These are phyloP conservation scores for Rhinoraja longicauda DNA, from an alignment of 2,797 vertebrate genomes.

Conservation along the genomic window DNA sequence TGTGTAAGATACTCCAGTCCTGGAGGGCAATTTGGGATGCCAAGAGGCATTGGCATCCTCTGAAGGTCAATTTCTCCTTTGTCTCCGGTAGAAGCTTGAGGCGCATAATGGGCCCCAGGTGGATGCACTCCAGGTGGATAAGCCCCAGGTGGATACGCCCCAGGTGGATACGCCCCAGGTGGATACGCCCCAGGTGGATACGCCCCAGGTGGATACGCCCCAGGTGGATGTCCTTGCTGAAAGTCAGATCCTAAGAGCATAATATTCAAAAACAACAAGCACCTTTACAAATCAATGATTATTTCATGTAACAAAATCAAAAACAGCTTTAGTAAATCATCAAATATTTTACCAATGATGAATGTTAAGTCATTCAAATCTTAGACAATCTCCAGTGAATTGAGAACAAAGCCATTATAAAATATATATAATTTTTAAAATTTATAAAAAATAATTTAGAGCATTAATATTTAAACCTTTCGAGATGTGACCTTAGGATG, in stretches of 20 bases:
- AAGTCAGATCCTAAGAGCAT: not conserved
- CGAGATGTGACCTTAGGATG: not conserved
- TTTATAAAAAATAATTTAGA: not conserved
- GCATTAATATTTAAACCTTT: not conserved
- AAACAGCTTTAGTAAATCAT: not conserved
- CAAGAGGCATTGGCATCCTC: not conserved
- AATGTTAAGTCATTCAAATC: not conserved
- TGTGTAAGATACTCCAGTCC: conserved; percentile 22
- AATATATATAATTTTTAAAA: too few species aligned
- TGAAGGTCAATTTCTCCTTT: not conserved
- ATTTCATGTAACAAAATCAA: not conserved
- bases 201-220: not conserved
- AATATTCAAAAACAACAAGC: not conserved
- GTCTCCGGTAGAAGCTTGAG: not conserved
- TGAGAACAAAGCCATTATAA: not conserved
- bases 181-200: not conserved
- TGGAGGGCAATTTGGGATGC: conserved; percentile 25
- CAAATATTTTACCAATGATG: not conserved
- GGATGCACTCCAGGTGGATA: not conserved
- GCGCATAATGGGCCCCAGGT: not conserved
- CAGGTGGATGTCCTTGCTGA: not conserved
- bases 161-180: not conserved
- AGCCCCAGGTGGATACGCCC: not conserved
- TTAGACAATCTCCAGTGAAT: not conserved
- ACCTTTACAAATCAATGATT: conserved; percentile 11